Base-by-base conservation (phyloP, 1,140 invertebrate species). In the Habropoda laboriosa region DNA sequence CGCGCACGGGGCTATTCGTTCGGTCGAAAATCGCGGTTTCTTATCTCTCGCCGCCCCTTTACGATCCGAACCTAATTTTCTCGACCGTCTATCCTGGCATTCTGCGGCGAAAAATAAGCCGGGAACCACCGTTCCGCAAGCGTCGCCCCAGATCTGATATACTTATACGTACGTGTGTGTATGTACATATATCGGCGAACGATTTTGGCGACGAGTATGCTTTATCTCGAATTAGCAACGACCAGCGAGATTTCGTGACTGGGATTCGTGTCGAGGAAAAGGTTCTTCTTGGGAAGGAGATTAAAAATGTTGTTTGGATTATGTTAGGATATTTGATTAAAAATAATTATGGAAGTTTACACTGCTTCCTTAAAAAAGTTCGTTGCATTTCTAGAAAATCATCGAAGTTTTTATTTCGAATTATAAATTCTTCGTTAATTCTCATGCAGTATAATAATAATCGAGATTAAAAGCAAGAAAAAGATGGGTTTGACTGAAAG, bases 31-130 rank as follows among this genome's bases (percentile, higher is more conserved):
- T 80, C 81, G 81, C 51, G 76, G 83, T 85, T 85, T 83, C 76
- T 78, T 78, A 78, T 78, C 81, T 66, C n/a, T 57, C 55, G 40
- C 67, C 61, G 24, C 51, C 49, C 47, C 42, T 80, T 83, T 75
- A 66, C 51, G 55, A 76, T 47, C 61, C 63, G 81, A 83, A 85
- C 71, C 81, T 82, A 84, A 84, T 84, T 84, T 85, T 81, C 79
- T 82, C 68, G 55, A 71, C 77, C 77, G 70, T 78, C 70, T 79
- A 66, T 51, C 45, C 45, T 24, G 71, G 53, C 57, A 74, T 83
- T 77, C 72, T 63, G 35, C 24, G 18, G 18, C 35, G 40, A 32
- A 74, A 79, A 78, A 57, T 64, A 67, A 83, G n/a, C 57, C 63
- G 24, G 32, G n/a, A 70, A 30, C n/a, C n/a, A n/a, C 42, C 75